A percentile compares a stretch with the other conserved stretches of the same genome.
Evolutionary conservation across 1,140 invertebrate genomes (phyloP).

Genomic region (Propsilocerus akamusi): DNA sequence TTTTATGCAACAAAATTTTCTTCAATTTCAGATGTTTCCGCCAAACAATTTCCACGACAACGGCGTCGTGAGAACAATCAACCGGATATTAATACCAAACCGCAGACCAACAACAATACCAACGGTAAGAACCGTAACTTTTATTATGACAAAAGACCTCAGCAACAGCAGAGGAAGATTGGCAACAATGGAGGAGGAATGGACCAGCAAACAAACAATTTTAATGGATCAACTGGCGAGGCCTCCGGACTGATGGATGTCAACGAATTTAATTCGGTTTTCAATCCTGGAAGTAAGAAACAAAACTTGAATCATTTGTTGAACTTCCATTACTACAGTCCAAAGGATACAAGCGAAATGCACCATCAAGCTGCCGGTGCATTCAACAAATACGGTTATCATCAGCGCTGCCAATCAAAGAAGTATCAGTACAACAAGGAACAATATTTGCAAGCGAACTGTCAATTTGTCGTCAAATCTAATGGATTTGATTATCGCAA

Average conservation of each 20-base stretch:
- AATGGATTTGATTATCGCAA: slow-evolving; percentile 44
- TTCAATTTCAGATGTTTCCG: background rate
- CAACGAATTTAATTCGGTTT: slow-evolving; percentile 62
- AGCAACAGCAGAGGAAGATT: no score
- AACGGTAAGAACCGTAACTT: background rate
- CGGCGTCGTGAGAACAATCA: slow-evolving; percentile 1
- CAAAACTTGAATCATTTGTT: slow-evolving; percentile 83
- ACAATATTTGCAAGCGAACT: slow-evolving; percentile 85
- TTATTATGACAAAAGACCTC: background rate
- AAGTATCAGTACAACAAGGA: slow-evolving; percentile 74
- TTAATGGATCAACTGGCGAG: background rate
- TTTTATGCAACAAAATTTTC: background rate
- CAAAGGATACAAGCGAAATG: slow-evolving; percentile 25
- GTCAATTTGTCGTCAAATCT: slow-evolving; percentile 81
- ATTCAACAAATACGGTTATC: slow-evolving; percentile 21
- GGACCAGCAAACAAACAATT: background rate
- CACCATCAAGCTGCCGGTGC: slow-evolving; percentile 10
- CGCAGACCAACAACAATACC: background rate
- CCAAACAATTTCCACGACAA: background rate
- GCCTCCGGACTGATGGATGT: background rate
- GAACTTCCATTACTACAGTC: slow-evolving; percentile 62
- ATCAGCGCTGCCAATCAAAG: slow-evolving; percentile 27
- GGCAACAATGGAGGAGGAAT: background rate
- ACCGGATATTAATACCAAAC: background rate
- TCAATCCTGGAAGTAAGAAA: slow-evolving; percentile 70